These are phyloP conservation scores for Spinibarbus caldwelli DNA, from an alignment of 2,797 vertebrate species.

Conservation along the genomic window DNA sequence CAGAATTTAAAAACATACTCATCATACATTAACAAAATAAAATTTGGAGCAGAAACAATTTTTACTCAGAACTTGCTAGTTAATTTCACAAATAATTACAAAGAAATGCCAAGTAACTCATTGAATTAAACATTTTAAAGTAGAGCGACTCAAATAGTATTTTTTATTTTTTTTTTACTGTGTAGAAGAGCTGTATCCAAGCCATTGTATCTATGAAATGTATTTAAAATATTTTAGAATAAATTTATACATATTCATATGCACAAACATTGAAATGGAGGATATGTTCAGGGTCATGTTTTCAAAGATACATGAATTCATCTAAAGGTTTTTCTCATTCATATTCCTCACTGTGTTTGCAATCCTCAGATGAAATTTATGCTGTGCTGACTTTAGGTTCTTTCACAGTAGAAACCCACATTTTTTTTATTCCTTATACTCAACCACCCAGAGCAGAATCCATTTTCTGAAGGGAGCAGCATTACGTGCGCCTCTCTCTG, in stretches of 20 bases:
- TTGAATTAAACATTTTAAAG: neutral
- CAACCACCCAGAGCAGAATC: constrained; percentile 34
- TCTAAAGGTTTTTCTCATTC: constrained; percentile 40
- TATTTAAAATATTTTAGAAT: neutral
- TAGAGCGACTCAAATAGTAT: neutral
- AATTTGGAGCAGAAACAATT: no score
- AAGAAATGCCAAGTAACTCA: neutral
- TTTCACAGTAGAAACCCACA: constrained; percentile 14
- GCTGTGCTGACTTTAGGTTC: constrained; percentile 58
- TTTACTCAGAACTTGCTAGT: no score
- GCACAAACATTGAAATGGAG: neutral
- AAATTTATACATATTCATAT: neutral
- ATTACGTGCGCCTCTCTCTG: constrained; percentile 10
- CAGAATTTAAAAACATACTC: neutral
- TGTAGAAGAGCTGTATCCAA: neutral
- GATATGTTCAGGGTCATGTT: constrained; percentile 9
- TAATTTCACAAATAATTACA: neutral
- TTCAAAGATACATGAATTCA: constrained; percentile 21
- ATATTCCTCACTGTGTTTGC: constrained; percentile 38
- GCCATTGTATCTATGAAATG: neutral
- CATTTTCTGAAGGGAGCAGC: constrained; percentile 21
- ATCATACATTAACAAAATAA: neutral
- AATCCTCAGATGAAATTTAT: constrained; percentile 57
- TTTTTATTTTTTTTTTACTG: no score
- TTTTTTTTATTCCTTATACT: constrained; percentile 12